phyloP scores from a whole-genome alignment of 2,888 invertebrate genomes.

The Deroplatys truncata region DNA sequence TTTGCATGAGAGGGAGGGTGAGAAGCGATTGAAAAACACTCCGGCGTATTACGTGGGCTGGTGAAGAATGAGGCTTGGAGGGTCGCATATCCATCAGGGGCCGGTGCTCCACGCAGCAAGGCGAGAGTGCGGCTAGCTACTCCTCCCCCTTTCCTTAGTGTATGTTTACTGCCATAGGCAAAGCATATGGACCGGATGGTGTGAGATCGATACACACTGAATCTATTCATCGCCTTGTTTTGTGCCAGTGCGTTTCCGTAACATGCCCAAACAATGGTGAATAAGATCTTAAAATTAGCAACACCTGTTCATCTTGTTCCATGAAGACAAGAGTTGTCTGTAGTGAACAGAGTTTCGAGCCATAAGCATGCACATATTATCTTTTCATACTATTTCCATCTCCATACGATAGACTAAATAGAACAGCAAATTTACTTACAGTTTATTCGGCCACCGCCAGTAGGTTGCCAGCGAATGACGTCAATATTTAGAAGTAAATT shows the following conservation, averaged over 20 bases:
- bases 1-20: not conserved
- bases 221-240: not conserved
- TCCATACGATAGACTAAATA: too few species aligned
- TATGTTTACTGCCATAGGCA: not conserved
- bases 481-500: too few species aligned
- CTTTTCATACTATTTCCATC: too few species aligned
- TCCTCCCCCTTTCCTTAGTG: too few species aligned
- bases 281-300: not conserved
- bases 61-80: not conserved
- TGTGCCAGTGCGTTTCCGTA: not conserved
- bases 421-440: too few species aligned
- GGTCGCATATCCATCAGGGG: slow-evolving; percentile 1
- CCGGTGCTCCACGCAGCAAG: too few species aligned
- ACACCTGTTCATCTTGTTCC: not conserved
- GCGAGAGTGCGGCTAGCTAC: not conserved
- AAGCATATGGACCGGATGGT: not conserved
- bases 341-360: too few species aligned
- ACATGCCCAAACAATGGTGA: not conserved
- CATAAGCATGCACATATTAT: too few species aligned
- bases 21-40: slow-evolving; percentile 5
- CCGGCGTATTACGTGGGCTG: not conserved
- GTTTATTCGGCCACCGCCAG: too few species aligned
- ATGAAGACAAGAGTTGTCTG: too few species aligned
- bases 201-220: not conserved
- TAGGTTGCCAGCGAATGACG: too few species aligned